A percentile compares a stretch with the other conserved stretches of the same genome.
phyloP scores from a whole-genome alignment of 2,797 vertebrate species.

The Gymnothorax javanicus region DNA sequence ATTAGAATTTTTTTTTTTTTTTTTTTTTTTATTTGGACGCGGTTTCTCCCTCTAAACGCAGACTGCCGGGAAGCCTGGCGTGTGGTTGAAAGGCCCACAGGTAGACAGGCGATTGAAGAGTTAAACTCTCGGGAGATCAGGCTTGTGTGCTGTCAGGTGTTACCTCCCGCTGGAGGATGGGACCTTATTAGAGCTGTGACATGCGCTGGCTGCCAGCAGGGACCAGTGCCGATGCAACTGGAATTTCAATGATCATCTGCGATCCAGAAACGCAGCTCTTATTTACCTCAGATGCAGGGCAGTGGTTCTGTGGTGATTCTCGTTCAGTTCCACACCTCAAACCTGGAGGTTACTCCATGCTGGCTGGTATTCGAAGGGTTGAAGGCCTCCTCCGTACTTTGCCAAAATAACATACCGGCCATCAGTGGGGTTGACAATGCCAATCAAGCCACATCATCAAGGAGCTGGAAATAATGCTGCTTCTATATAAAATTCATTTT shows the following conservation, averaged over 20 bases:
- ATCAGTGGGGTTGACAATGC: background rate
- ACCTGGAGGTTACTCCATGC: background rate
- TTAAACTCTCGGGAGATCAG: slow-evolving; percentile 18
- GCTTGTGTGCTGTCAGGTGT: slow-evolving; percentile 25
- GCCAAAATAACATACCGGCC: background rate
- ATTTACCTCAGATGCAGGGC: background rate
- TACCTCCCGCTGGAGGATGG: slow-evolving; percentile 1
- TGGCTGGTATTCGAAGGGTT: background rate
- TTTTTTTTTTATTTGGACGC: background rate
- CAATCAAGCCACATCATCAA: background rate
- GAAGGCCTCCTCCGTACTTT: background rate
- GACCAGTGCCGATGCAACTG: slow-evolving; percentile 1
- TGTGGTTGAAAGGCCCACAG: background rate
- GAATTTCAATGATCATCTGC: slow-evolving; percentile 34
- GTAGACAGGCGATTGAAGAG: slow-evolving; percentile 12
- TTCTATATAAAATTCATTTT: background rate
- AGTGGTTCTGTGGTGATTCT: background rate
- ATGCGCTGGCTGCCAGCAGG: slow-evolving; percentile 22
- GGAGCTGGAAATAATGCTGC: background rate
- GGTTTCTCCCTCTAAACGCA: background rate
- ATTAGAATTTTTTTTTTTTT: slow-evolving; percentile 33
- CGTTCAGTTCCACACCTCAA: background rate
- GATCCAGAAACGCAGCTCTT: slow-evolving; percentile 13
- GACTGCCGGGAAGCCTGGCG: background rate
- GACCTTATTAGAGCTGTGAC: slow-evolving; percentile 29